These are phyloP conservation scores for Tryphoninae sp. DNA, from an alignment of 2,888 invertebrate genomes.

Conservation along the genomic window DNA sequence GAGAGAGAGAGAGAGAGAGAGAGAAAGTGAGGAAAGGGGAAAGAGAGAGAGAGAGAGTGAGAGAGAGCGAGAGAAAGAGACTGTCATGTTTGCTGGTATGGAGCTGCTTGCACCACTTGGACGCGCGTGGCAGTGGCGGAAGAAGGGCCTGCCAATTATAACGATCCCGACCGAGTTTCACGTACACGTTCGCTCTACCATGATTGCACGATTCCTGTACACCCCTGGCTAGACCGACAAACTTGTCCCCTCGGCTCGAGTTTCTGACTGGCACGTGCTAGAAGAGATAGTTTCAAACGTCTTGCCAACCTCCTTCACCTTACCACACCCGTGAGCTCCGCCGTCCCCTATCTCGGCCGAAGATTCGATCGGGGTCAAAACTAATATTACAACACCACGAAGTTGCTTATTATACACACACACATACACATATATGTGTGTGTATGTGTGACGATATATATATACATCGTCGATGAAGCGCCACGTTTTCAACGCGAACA, in stretches of 20 bases:
- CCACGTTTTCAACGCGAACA: neutral
- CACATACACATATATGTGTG: neutral
- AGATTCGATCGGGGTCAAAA: conserved; percentile 30
- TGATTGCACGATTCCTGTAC: neutral
- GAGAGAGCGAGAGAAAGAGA: neutral
- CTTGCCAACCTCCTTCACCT: neutral
- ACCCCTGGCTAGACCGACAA: conserved; percentile 10
- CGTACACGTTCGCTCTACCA: conserved; percentile 36
- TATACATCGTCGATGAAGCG: neutral
- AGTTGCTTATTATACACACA: neutral
- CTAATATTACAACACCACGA: conserved; percentile 10
- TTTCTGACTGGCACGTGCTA: conserved; percentile 49
- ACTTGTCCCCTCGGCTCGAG: conserved; percentile 40
- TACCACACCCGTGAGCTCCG: neutral
- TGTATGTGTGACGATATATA: neutral
- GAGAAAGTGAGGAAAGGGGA: no score
- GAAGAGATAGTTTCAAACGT: conserved; percentile 50
- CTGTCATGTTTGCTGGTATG: neutral
- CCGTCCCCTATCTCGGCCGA: neutral
- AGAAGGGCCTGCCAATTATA: conserved; percentile 52
- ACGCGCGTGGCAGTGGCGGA: conserved; percentile 7
- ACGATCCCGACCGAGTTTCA: conserved; percentile 45
- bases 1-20: neutral
- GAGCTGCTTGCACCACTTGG: conserved; percentile 33
- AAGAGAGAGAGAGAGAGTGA: neutral